Conservation (phyloP, 2,888 invertebrate genomes). For the Lycophotia porphyrea region DNA sequence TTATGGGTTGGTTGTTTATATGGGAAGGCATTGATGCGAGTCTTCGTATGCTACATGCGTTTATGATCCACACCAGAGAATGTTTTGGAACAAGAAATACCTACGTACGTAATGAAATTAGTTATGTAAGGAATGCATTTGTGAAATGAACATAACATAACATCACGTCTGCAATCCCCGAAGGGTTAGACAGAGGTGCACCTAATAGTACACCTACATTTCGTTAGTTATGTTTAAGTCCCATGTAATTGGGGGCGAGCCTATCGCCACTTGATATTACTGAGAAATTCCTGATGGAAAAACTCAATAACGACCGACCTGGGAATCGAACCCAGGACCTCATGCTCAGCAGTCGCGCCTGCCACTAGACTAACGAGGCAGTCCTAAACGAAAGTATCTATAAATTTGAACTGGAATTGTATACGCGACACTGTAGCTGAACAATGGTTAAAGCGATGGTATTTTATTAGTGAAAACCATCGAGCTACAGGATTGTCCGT, state of each 20-base stretch:
- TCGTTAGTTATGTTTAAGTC: too few species aligned
- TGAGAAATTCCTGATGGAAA: too few species aligned
- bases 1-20: conserved; percentile 83
- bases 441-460: conserved; percentile 39
- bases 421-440: conserved; percentile 34
- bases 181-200: too few species aligned
- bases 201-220: too few species aligned
- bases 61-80: conserved; percentile 74
- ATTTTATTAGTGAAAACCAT: conserved; percentile 54
- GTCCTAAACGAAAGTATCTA: conserved; percentile 42
- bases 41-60: conserved; percentile 68
- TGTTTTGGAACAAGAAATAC: conserved; percentile 67
- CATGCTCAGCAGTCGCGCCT: too few species aligned
- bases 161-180: too few species aligned
- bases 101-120: conserved; percentile 21
- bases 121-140: conserved; percentile 35
- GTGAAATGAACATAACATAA: conserved; percentile 31
- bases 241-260: too few species aligned
- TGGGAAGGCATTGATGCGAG: conserved; percentile 76
- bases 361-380: too few species aligned
- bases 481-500: conserved; percentile 46
- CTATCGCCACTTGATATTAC: too few species aligned
- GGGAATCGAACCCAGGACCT: too few species aligned
- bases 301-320: too few species aligned
- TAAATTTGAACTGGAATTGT: conserved; percentile 40